Evolutionary conservation across 2,113 vertebrate genomes (phyloP).

Genomic region (Tretioscincus oriximinensis): DNA sequence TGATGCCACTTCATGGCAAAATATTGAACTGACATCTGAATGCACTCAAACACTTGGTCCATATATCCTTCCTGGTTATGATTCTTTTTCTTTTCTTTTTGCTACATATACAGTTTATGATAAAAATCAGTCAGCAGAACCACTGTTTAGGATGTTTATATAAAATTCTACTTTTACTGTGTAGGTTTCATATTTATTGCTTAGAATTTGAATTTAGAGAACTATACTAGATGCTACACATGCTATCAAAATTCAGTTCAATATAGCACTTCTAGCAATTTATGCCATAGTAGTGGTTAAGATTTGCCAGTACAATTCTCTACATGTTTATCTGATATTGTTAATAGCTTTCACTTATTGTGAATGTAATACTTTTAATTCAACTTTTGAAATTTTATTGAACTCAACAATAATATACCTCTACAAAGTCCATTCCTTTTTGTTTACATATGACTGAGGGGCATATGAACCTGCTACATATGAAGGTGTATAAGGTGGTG

Average conservation of each 20-base stretch:
- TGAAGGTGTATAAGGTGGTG: no score
- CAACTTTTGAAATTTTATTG: not conserved
- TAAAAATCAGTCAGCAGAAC: conserved; percentile 1
- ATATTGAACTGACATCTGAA: no score
- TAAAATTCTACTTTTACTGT: conserved; percentile 49
- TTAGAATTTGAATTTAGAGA: conserved; percentile 32
- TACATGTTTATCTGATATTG: not conserved
- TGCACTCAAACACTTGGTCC: no score
- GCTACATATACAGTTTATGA: no score
- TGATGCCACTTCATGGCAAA: no score
- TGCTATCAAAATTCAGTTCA: not conserved
- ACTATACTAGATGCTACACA: not conserved
- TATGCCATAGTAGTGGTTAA: not conserved
- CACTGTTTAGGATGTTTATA: conserved; percentile 35
- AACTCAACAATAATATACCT: not conserved
- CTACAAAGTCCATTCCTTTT: not conserved
- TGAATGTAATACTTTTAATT: not conserved
- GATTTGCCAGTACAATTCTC: not conserved
- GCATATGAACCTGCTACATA: no score
- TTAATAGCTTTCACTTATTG: no score
- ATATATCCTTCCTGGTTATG: no score
- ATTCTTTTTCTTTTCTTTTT: no score
- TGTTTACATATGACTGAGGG: not conserved
- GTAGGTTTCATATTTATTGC: conserved; percentile 19
- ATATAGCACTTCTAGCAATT: not conserved